Conservation (phyloP, 2,113 vertebrate species). For the Euleptes europaea region DNA sequence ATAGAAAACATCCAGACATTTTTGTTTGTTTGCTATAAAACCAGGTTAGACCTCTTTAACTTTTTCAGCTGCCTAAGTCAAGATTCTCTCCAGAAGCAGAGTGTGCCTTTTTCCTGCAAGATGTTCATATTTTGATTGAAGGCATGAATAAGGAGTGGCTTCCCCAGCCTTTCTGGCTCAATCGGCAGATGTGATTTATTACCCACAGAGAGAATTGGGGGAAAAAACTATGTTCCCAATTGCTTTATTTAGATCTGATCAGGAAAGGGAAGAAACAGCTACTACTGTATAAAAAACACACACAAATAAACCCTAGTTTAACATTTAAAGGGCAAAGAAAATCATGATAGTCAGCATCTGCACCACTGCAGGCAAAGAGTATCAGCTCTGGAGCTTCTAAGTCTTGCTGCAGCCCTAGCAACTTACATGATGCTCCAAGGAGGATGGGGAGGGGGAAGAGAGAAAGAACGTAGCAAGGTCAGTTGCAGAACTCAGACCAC, state of each 20-base stretch:
- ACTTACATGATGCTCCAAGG: not conserved
- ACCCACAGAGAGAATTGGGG: not conserved
- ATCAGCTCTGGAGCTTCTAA: not conserved
- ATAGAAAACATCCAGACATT: not conserved
- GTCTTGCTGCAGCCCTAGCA: not conserved
- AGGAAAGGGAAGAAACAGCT: conserved; percentile 19
- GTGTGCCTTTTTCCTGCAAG: not conserved
- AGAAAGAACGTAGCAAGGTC: not conserved
- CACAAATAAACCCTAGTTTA: not conserved
- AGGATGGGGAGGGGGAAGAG: too few species aligned
- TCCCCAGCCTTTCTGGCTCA: not conserved
- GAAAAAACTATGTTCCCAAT: conserved; percentile 6
- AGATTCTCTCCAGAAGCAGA: not conserved
- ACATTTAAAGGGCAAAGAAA: not conserved
- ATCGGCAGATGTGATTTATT: not conserved
- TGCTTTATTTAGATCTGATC: conserved; percentile 24
- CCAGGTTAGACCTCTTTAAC: not conserved
- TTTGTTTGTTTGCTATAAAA: not conserved
- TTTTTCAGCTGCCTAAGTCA: not conserved
- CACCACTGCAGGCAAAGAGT: not conserved
- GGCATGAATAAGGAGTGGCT: not conserved
- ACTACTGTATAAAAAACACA: conserved; percentile 18
- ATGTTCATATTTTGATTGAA: not conserved
- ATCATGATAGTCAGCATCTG: not conserved
- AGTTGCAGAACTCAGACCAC: not conserved